Conservation (phyloP, 2,797 vertebrate genomes). For the Manis javanica region DNA sequence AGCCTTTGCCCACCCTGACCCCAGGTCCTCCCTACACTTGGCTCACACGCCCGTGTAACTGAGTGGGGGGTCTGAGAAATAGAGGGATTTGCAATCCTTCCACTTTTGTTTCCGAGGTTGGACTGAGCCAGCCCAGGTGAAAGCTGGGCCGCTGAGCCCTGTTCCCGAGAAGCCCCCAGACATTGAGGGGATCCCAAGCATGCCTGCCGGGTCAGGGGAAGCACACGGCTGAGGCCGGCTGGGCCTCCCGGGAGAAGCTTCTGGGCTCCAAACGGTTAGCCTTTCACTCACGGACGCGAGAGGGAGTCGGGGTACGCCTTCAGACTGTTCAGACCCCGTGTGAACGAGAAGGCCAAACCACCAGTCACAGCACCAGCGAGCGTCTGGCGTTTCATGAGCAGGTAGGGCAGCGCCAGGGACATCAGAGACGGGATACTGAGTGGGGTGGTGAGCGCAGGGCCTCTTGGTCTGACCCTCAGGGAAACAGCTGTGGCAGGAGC, state of each 20-base stretch:
- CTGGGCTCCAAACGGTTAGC: not conserved
- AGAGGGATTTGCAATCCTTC: too few species aligned
- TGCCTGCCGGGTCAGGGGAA: not conserved
- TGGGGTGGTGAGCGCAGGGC: fast-evolving
- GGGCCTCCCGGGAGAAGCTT: not conserved
- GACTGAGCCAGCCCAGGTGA: not conserved
- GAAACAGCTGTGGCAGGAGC: not conserved
- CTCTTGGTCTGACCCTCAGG: not conserved
- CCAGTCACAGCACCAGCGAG: not conserved
- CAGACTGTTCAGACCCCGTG: fast-evolving
- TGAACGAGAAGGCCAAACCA: fast-evolving
- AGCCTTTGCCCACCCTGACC: too few species aligned
- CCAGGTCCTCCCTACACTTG: not conserved
- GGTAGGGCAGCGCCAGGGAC: not conserved
- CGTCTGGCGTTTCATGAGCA: not conserved
- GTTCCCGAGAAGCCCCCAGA: not conserved
- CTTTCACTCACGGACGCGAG: not conserved
- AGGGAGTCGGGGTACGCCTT: not conserved
- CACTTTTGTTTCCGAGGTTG: not conserved
- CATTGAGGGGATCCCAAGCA: not conserved
- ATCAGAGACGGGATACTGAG: fast-evolving
- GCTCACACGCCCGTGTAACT: too few species aligned
- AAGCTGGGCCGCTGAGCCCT: not conserved
- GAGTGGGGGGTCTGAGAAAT: not conserved
- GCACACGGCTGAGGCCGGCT: not conserved